Conservation (phyloP, 2,113 vertebrate species). For the Salvelinus sp. region DNA sequence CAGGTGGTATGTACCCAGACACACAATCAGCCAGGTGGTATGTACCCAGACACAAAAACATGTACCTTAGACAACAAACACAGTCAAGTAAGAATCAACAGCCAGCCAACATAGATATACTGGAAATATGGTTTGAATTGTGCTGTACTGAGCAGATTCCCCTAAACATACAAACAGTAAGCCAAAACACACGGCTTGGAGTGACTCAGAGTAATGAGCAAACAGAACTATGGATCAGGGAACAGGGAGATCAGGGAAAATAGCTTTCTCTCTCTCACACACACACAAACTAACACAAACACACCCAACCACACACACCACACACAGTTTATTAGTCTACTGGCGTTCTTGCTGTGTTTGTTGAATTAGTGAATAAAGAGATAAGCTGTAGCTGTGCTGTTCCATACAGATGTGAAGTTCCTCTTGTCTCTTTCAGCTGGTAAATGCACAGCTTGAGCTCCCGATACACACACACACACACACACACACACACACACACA, state of each 20-base stretch:
- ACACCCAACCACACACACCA: constrained; percentile 4
- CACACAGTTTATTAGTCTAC: constrained; percentile 1
- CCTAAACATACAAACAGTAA: constrained; percentile 19
- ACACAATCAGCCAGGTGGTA: constrained; percentile 19
- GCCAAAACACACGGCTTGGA: constrained; percentile 31
- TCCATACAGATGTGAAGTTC: constrained; percentile 54
- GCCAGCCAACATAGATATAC: too few relatives aligned
- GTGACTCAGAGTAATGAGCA: constrained; percentile 47
- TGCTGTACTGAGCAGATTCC: constrained; percentile 14
- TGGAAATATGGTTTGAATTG: constrained; percentile 3
- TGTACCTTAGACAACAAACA: constrained; percentile 13
- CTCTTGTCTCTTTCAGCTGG: constrained; percentile 48
- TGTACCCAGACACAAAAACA: constrained; percentile 2
- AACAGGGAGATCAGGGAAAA: constrained; percentile 34
- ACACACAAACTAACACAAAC: constrained; percentile 3
- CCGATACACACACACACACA: too few relatives aligned
- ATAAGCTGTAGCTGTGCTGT: constrained; percentile 41
- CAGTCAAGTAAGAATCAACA: constrained; percentile 26
- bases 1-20: background rate
- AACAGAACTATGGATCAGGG: constrained; percentile 35
- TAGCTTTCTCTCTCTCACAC: background rate
- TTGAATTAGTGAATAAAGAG: constrained; percentile 56
- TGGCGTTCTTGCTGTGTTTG: constrained; percentile 25
- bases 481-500: too few relatives aligned
- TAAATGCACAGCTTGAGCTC: constrained; percentile 66